These are phyloP conservation scores for Sminthopsis crassicaudata DNA, from an alignment of 2,113 vertebrate species.

Conservation along the genomic window DNA sequence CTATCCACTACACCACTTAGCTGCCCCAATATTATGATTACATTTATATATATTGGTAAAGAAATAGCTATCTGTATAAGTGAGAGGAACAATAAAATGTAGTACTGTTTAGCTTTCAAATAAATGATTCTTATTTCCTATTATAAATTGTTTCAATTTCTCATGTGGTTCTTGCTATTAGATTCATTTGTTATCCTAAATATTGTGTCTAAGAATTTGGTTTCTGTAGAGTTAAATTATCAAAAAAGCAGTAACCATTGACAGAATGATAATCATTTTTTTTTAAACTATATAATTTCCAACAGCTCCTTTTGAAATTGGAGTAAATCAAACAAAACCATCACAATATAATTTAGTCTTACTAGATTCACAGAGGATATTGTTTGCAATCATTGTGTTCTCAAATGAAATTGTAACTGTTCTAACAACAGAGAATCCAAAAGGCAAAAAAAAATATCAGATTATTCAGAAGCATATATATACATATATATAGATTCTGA, in stretches of 20 bases:
- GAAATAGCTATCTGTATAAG: slow-evolving; percentile 52
- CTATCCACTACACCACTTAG: too few relatives aligned
- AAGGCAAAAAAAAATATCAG: slow-evolving; percentile 61
- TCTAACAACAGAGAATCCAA: slow-evolving; percentile 28
- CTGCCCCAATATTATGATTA: too few relatives aligned
- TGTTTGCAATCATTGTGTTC: slow-evolving; percentile 65
- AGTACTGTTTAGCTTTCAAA: slow-evolving; percentile 58
- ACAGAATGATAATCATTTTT: slow-evolving; percentile 62
- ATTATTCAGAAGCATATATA: slow-evolving; percentile 56
- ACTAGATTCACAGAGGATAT: slow-evolving; percentile 58
- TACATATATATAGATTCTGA: slow-evolving; percentile 54
- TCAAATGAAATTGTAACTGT: slow-evolving; percentile 69
- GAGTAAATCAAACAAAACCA: slow-evolving; percentile 37
- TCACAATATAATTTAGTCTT: slow-evolving; percentile 56
- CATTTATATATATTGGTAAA: slow-evolving; percentile 71
- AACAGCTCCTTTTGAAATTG: slow-evolving; percentile 39
- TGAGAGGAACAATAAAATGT: slow-evolving; percentile 52
- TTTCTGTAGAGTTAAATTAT: slow-evolving; percentile 64
- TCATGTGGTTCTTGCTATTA: slow-evolving; percentile 31
- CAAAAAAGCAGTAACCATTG: slow-evolving; percentile 59
- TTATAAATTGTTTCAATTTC: slow-evolving; percentile 66
- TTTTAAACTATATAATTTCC: slow-evolving; percentile 45
- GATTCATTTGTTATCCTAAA: slow-evolving; percentile 68
- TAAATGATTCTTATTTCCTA: slow-evolving; percentile 51
- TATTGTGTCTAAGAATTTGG: slow-evolving; percentile 52